Evolutionary conservation across 2,888 invertebrate genomes (phyloP), one percentile per base, ranked within the genome.

Genomic region (Plebejus argus): DNA sequence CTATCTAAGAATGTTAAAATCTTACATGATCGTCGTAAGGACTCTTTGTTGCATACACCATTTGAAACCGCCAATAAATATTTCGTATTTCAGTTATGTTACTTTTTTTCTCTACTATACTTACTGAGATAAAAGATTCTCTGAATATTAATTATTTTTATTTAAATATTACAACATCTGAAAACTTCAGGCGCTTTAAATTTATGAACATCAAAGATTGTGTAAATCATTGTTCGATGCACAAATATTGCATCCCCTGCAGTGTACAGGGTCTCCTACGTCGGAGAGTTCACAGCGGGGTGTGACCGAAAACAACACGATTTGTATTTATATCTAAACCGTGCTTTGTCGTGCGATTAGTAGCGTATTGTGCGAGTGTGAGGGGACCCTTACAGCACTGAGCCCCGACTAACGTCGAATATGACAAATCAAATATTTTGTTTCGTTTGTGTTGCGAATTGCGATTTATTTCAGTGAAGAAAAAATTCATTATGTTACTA

Each of bases 301-400:
- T 85, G 86, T 86, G 82, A 89, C 90, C 91, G 90, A 93, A 91
- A 93, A 93, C 94, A 92, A 93, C 94, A 89, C 92, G 93, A 91
- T 92, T 90, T 92, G 92, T 92, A 92, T 92, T 93, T 91, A 91
- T 92, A 90, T 87, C 91, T 90, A 91, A 93, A 91, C 90, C 91
- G 87, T 88, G 84, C 90, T 88, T 94, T 93, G 93, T 94, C 86
- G 86, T 83, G 89, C 93, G 93, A 94, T 94, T 93, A 93, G 91
- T 85, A 85, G 86, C 86, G 89, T 86, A 90, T 90, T 92, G 90
- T 77, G 85, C 83, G 85, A 90, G 90, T 90, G 91, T 86, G 82
- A 77, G 78, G 78, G 80, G 79, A 82, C 84, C 84, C 84, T 86
- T 84, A 85, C 83, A 82, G 82, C 84, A 81, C 83, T 86, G 83